phyloP scores from a whole-genome alignment of 1,140 invertebrate genomes.

The Aradophagus sp. region DNA sequence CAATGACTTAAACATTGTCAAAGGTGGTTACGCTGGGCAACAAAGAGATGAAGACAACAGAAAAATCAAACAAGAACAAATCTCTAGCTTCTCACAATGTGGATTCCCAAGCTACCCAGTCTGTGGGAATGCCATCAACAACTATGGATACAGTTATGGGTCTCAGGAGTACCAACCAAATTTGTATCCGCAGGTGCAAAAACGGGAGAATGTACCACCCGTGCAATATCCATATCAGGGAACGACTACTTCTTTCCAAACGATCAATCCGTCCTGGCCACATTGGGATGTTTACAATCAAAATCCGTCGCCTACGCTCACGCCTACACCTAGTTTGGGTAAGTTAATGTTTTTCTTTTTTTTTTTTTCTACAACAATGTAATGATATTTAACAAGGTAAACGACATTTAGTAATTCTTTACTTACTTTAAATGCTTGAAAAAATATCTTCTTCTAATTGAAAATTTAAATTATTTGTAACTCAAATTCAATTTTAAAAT shows the following conservation, averaged over 20 bases:
- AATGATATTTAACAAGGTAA: too few relatives aligned
- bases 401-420: too few relatives aligned
- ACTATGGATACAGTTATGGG: conserved; percentile 64
- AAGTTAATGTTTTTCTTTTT: too few relatives aligned
- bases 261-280: conserved; percentile 67
- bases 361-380: too few relatives aligned
- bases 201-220: conserved; percentile 62
- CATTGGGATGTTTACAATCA: conserved; percentile 71
- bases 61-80: conserved; percentile 67
- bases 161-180: conserved; percentile 62
- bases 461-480: too few relatives aligned
- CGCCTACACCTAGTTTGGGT: conserved; percentile 30
- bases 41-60: conserved; percentile 36
- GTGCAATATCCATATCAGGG: conserved; percentile 70
- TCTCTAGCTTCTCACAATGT: conserved; percentile 64
- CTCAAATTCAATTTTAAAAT: too few relatives aligned
- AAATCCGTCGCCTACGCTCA: conserved; percentile 26
- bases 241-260: conserved; percentile 63
- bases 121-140: conserved; percentile 67
- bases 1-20: conserved; percentile 35
- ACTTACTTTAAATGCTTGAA: too few relatives aligned
- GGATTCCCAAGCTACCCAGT: conserved; percentile 67
- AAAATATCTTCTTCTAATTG: too few relatives aligned
- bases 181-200: conserved; percentile 66
- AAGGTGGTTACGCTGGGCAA: conserved; percentile 30